Conservation (phyloP, 2,797 vertebrate species). For the Molossus alvarezi region DNA sequence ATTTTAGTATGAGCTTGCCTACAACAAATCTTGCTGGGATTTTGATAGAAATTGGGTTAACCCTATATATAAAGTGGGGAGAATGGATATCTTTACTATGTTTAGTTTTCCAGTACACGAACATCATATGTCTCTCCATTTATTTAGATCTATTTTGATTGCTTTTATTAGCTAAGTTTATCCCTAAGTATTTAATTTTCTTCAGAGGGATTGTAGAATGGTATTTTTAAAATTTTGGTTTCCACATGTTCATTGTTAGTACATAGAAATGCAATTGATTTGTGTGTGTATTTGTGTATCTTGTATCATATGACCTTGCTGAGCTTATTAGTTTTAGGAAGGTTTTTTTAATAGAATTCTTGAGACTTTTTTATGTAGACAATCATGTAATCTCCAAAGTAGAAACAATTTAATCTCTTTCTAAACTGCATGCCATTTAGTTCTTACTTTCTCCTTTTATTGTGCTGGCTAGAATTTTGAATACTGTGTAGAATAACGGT, state of each 20-base stretch:
- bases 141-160: slow-evolving; percentile 38
- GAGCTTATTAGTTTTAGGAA: slow-evolving; percentile 6
- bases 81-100: slow-evolving; percentile 11
- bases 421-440: neutral
- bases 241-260: neutral
- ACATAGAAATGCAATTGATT: neutral
- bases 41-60: slow-evolving; percentile 14
- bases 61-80: slow-evolving; percentile 17
- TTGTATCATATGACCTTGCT: neutral
- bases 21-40: neutral
- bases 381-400: slow-evolving; percentile 24
- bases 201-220: neutral
- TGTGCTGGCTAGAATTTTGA: neutral
- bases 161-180: neutral
- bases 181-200: slow-evolving; percentile 28
- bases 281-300: neutral
- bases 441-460: neutral
- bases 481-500: slow-evolving; percentile 10
- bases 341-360: neutral
- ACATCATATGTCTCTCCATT: neutral
- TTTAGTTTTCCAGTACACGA: slow-evolving; percentile 14
- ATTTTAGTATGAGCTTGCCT: slow-evolving; percentile 6
- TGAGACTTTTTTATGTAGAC: neutral
- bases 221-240: slow-evolving; percentile 9
- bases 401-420: slow-evolving; percentile 22